Conservation (phyloP, 2,888 invertebrate species). For the Parelbella ahira region DNA sequence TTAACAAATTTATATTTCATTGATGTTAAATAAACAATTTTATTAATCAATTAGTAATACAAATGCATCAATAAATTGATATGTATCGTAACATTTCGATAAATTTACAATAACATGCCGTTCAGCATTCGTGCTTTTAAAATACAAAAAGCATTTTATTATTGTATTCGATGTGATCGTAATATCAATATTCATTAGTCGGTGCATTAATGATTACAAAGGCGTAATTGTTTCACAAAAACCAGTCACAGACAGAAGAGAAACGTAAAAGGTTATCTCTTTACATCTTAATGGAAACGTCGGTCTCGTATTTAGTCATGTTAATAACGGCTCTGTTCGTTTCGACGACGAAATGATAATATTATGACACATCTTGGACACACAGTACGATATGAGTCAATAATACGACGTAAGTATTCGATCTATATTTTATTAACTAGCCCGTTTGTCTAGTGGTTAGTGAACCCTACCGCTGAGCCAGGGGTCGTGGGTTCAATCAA, state of each 20-base stretch:
- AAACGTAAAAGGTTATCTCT: constrained; percentile 18
- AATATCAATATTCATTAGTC: constrained; percentile 20
- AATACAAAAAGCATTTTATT: not conserved
- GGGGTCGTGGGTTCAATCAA: too few species aligned
- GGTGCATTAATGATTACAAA: constrained; percentile 15
- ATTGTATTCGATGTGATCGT: not conserved
- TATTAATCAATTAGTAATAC: too few species aligned
- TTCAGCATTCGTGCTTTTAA: not conserved
- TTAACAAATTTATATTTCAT: too few species aligned
- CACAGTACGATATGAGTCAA: too few species aligned
- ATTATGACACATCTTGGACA: constrained; percentile 21
- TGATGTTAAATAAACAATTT: too few species aligned
- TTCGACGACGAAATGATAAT: constrained; percentile 13
- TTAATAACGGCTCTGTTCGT: constrained; percentile 10
- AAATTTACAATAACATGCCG: not conserved
- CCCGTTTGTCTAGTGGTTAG: too few species aligned
- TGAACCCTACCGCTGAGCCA: too few species aligned
- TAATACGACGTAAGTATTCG: too few species aligned
- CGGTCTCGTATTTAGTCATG: constrained; percentile 14
- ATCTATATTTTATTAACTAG: too few species aligned
- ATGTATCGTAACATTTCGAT: not conserved
- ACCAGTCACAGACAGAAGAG: constrained; percentile 13
- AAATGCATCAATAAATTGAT: not conserved
- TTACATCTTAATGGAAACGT: constrained; percentile 24
- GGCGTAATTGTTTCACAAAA: constrained; percentile 18